Evolutionary conservation across 2,797 vertebrate genomes (phyloP), one percentile per base, ranked within the genome.

Genomic region (Rhinichthys osculus): DNA sequence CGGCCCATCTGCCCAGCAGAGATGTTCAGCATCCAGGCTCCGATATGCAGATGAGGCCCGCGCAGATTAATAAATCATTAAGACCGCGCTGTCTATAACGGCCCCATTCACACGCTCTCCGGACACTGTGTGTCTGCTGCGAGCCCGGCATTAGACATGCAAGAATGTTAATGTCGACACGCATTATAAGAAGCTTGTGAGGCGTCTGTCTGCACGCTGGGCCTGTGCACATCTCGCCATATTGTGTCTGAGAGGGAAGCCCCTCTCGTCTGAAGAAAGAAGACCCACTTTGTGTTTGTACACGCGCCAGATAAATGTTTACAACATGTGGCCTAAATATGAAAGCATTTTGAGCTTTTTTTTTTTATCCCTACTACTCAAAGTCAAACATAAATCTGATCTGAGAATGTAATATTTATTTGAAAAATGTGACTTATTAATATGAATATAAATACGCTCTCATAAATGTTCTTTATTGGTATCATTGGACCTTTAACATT

Each of bases 81-180:
- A 83, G 83, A 47, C 21, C 54, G 52, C 57, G 42, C 77, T 59
- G 80, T 50, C 78, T 52, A 79, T 83, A 74, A 73, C 78, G 40
- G 57, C 78, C 77, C 59, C 13, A 52, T 89, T 87, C 88, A 79
- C 85, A 89, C 85, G 59, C 78, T 83, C 79, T 78, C 69, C 7
- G 82, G 85, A 50, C 76, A 57, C 54, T 1, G 40, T 40, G 30
- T 73, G 78, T 86, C 85, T 81, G 82, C 79, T 66, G 69, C 69
- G 6, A 67, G 85, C 94, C 92, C 47, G 91, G 89, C 90, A 93
- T 94, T 96, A 94, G 94, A 95, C 91, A 92, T 94, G 94, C 94
- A 95, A 93, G 92, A 96, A 96, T 95, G 93, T 92, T 94, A 93
- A 93, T 92, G 90, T 93, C 92, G 92, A 84, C 57, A 76, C 79